Base-by-base conservation (phyloP, 2,888 invertebrate genomes). In the Heliconius hortense region DNA sequence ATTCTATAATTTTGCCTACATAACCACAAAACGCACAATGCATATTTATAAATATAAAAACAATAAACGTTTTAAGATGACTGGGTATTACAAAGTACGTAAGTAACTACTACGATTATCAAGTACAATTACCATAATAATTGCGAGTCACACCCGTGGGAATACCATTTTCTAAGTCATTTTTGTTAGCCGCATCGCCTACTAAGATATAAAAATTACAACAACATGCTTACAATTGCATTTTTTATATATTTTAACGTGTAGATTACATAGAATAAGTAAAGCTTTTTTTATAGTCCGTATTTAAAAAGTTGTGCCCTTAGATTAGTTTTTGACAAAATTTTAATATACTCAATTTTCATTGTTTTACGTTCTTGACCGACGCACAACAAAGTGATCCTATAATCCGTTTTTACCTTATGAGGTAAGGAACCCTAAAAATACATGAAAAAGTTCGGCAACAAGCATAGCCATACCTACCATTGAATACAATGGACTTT, bases 401-500 rank as follows among this genome's bases (percentile, higher is more conserved):
- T 11, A 62, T 26, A 18, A 35, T n/a, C n/a, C n/a, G 1, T n/a
- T 56, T 56, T 56, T n/a, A 56, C 4, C n/a, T n/a, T 24, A 63
- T 31, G 10, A 63, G 4, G 21, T 24, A 7, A 43, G 43, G 39
- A 71, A 71, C 60, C 13, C 21, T 28, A 13, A 2, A 71, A 26
- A 26, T 7, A 5, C 48, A 21, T 48, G 0, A 48, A 48, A 48
- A 48, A 48, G 7, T 21, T 8, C 48, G 48, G 48, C 71, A 59
- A 67, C 64, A 59, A 71, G 39, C 56, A 28, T 28, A 24, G 31
- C 26, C 39, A 26, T 43, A 62, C 35, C 21, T 62, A 62, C 53
- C 62, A 56, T 56, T 21, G 59, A 43, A 43, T 56, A 74, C 74
- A 74, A 74, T 74, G 48, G 74, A 39, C n/a, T 59, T 70, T 70